Percentiles rank a stretch among this genome's conserved stretches.
These are phyloP conservation scores for Melanotus villosus DNA, from an alignment of 2,888 invertebrate species.

Conservation along the genomic window DNA sequence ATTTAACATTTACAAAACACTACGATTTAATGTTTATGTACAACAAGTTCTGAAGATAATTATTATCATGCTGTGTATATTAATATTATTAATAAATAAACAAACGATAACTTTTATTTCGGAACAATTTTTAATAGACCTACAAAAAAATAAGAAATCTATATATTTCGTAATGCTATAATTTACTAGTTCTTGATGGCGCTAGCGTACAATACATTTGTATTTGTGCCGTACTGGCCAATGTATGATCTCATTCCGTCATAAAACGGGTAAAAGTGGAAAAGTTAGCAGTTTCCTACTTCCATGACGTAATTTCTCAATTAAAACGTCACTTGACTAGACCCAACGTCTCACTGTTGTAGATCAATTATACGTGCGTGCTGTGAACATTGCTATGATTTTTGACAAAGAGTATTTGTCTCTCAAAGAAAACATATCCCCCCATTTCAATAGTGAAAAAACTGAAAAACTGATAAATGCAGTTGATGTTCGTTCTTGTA, in stretches of 20 bases:
- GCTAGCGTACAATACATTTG: neutral
- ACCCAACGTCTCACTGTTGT: neutral
- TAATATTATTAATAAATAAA: too few relatives aligned
- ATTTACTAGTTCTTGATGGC: neutral
- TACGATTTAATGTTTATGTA: too few relatives aligned
- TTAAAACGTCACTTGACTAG: neutral
- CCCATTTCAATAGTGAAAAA: constrained; percentile 53
- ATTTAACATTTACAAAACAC: too few relatives aligned
- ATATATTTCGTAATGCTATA: neutral
- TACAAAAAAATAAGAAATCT: too few relatives aligned
- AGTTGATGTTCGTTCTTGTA: constrained; percentile 78
- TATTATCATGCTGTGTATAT: too few relatives aligned
- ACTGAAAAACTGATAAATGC: constrained; percentile 58
- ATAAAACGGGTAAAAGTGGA: constrained; percentile 2
- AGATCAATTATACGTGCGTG: constrained; percentile 18
- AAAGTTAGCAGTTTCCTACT: constrained; percentile 10
- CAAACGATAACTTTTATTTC: too few relatives aligned
- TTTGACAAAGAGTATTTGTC: constrained; percentile 47
- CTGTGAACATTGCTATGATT: constrained; percentile 47
- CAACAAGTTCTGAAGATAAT: too few relatives aligned
- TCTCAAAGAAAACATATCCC: constrained; percentile 52
- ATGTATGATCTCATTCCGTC: constrained; percentile 17
- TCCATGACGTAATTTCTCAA: constrained; percentile 14
- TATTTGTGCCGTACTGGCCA: constrained; percentile 2
- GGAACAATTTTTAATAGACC: too few relatives aligned